phyloP scores from a whole-genome alignment of 2,113 vertebrate genomes.

The Crotalus tigris region DNA sequence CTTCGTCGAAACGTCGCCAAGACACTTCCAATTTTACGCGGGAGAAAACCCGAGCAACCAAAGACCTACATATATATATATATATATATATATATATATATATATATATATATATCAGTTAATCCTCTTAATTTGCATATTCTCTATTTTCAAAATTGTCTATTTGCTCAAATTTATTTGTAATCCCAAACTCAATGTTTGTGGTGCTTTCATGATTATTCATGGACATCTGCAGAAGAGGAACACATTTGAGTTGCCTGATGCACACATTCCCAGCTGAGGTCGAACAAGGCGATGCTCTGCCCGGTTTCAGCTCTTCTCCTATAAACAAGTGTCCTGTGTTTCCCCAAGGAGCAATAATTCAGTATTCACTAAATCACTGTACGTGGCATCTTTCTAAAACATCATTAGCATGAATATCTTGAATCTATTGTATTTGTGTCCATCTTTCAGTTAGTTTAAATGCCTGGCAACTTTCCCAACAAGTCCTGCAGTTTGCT shows the following conservation, averaged over 20 bases:
- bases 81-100: too few species aligned
- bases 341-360: background rate
- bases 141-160: background rate
- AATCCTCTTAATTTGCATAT: background rate
- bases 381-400: background rate
- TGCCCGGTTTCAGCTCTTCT: background rate
- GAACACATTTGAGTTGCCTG: background rate
- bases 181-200: background rate
- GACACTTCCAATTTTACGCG: too few species aligned
- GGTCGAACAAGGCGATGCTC: background rate
- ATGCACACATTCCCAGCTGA: background rate
- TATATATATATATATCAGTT: too few species aligned
- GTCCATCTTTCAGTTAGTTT: background rate
- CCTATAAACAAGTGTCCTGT: background rate
- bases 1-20: too few species aligned
- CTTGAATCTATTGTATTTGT: background rate
- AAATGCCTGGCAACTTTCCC: background rate
- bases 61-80: too few species aligned
- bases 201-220: background rate
- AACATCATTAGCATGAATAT: background rate
- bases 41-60: too few species aligned
- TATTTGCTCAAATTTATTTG: background rate
- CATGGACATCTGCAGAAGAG: background rate
- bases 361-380: background rate
- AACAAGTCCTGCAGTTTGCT: background rate